A percentile compares a stretch with the other conserved stretches of the same genome.
Evolutionary conservation across 2,888 invertebrate genomes (phyloP).

Genomic region (Agrochola macilenta): DNA sequence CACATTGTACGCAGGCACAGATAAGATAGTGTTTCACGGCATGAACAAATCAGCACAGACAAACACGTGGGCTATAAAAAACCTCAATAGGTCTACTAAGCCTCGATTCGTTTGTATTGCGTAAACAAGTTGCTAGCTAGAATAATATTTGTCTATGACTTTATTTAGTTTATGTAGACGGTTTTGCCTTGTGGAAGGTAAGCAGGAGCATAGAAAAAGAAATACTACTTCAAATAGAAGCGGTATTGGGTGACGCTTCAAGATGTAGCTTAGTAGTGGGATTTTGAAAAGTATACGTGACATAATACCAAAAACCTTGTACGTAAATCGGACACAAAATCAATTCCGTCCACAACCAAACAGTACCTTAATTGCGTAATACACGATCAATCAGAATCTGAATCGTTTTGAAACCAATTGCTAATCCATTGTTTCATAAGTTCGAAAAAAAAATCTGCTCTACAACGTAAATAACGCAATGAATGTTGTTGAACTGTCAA

Average conservation of each 20-base stretch:
- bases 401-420: no score
- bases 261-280: not conserved
- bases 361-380: no score
- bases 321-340: not conserved
- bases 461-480: no score
- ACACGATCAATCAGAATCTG: no score
- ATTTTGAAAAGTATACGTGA: not conserved
- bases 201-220: not conserved
- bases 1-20: conserved; percentile 10
- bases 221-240: not conserved
- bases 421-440: no score
- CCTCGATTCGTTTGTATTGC: conserved; percentile 19
- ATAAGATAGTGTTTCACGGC: conserved; percentile 54
- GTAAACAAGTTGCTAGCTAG: conserved; percentile 37
- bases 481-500: no score
- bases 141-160: conserved; percentile 42
- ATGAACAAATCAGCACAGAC: conserved; percentile 21
- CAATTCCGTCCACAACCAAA: not conserved
- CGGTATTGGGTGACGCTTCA: not conserved
- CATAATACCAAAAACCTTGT: no score
- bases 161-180: conserved; percentile 15
- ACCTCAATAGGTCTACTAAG: conserved; percentile 34
- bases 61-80: conserved; percentile 43
- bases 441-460: no score
- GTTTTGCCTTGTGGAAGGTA: not conserved